phyloP scores from a whole-genome alignment of 2,113 vertebrate species.

The Geococcyx californianus region DNA sequence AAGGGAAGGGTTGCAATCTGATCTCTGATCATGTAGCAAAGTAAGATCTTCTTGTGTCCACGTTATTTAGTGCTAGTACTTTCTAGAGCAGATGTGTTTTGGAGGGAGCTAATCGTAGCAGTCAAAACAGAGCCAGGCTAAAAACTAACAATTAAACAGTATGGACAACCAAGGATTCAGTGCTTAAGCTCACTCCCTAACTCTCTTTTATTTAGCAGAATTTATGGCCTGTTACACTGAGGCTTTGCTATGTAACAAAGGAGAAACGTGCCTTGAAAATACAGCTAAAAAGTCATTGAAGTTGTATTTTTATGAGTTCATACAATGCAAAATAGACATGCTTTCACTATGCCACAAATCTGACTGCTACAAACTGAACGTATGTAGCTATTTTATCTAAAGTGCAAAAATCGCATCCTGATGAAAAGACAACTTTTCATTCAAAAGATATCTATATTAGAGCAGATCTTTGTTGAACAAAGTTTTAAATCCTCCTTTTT shows the following conservation, averaged over 20 bases:
- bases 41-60: constrained; percentile 25
- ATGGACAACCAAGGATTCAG: constrained; percentile 43
- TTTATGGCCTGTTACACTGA: constrained; percentile 47
- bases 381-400: background rate
- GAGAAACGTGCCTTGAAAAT: constrained; percentile 42
- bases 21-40: background rate
- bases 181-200: constrained; percentile 29
- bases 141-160: constrained; percentile 57
- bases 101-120: constrained; percentile 46
- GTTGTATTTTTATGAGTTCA: constrained; percentile 34
- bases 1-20: constrained; percentile 10
- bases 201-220: constrained; percentile 53
- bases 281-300: constrained; percentile 38
- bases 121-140: constrained; percentile 50
- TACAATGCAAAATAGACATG: background rate
- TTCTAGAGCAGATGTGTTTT: constrained; percentile 57
- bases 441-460: background rate
- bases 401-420: background rate
- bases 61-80: constrained; percentile 48
- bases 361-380: background rate
- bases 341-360: constrained; percentile 23
- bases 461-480: background rate
- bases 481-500: background rate
- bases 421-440: background rate
- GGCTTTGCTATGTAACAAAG: constrained; percentile 45